Evolutionary conservation across 2,113 vertebrate genomes (phyloP), one percentile per base, ranked within the genome.

Genomic region (Oxygymnocypris stewartii): DNA sequence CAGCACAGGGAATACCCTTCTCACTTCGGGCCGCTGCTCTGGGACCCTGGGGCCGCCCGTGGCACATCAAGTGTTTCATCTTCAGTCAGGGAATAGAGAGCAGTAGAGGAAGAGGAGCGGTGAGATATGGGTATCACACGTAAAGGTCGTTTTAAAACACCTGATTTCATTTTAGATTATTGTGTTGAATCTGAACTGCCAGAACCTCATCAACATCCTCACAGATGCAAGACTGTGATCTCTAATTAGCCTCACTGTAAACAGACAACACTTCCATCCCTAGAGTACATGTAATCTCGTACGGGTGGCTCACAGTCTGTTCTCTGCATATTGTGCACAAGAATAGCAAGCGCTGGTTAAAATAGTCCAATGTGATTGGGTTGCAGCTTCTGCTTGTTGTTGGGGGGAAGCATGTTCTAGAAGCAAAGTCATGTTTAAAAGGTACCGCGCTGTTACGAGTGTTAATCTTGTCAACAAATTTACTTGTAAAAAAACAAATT

Each of bases 1-100:
- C 47, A 79, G 83, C 77, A 31, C 78, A 63, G 83, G 78, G 88
- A 83, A 79, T 85, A 85, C 78, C 86, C 84, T 47, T 85, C 77
- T 80, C 47, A 31, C 77, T 61, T 14, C 49, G 25, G 86, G 54
- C 35, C 23, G 13, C 71, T n/a, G 67, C 75, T 47, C 61, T 25
- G 86, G 83, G 86, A 74, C 69, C 25, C 12, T 44, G 78, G n/a
- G 61, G 71, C 67, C n/a, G 63, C 54, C 61, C 14, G 23, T 79
- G 54, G 63, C 49, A 73, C 40, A 6, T n/a, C 47, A 65, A 86
- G 37, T 76, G 42, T 84, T 87, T 84, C 37, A 69, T 28, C 85
- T 80, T 16, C 25, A 84, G 81, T 79, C 74, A 28, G 35, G 83
- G 49, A 75, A 79, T 84, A 35, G 25, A 79, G 31, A 71, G 42